Percentiles rank a stretch among this genome's conserved stretches.
These are phyloP conservation scores for Labrus mixtus DNA, from an alignment of 2,113 vertebrate genomes.

Conservation along the genomic window DNA sequence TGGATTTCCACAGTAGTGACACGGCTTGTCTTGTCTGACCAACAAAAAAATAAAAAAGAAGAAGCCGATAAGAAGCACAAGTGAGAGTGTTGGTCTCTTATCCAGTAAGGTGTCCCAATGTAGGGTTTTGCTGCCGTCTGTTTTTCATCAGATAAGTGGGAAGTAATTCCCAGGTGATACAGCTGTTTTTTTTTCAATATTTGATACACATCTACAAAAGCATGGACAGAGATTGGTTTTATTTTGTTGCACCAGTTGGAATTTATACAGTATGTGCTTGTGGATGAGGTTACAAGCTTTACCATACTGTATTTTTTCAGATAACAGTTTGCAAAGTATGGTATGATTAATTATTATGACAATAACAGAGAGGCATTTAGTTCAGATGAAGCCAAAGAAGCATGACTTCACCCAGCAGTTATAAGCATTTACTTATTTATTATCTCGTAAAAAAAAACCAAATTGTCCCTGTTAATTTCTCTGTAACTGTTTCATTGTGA, in stretches of 20 bases:
- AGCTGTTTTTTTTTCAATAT: neutral
- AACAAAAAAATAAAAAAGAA: neutral
- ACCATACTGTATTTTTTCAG: too few species aligned
- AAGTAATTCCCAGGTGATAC: neutral
- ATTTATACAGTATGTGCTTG: neutral
- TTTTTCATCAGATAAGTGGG: slow-evolving; percentile 30
- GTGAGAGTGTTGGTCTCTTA: slow-evolving; percentile 13
- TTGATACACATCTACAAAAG: neutral
- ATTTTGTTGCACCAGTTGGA: neutral
- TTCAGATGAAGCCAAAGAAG: slow-evolving; percentile 1
- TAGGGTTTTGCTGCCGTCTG: slow-evolving; percentile 1
- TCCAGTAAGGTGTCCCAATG: neutral
- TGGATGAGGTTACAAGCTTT: neutral
- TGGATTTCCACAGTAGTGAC: slow-evolving; percentile 50
- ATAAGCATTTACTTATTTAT: slow-evolving; percentile 7
- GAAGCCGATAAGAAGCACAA: slow-evolving; percentile 41
- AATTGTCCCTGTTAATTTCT: neutral
- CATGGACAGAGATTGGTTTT: too few species aligned
- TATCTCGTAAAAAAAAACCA: neutral
- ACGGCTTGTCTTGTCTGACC: slow-evolving; percentile 39
- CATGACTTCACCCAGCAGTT: neutral
- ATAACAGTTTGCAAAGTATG: neutral
- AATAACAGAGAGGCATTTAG: slow-evolving; percentile 4
- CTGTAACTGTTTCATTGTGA: neutral
- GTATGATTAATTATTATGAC: neutral